Conservation (phyloP, 2,797 vertebrate genomes). For the Buceros bicornis region DNA sequence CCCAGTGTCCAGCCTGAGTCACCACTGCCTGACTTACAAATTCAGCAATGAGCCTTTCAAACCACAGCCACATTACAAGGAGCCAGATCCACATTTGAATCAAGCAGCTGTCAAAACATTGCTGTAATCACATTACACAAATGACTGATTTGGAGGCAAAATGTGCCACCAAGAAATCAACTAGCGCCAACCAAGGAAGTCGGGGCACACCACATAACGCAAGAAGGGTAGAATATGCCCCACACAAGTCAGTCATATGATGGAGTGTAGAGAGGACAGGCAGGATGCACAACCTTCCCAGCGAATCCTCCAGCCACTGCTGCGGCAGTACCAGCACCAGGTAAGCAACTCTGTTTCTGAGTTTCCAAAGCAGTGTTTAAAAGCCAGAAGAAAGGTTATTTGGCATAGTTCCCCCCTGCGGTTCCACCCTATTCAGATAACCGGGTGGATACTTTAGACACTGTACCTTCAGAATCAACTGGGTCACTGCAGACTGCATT, state of each 20-base stretch:
- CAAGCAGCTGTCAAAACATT: background rate
- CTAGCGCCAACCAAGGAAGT: background rate
- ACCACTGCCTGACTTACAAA: background rate
- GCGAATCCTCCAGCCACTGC: background rate
- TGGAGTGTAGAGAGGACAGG: background rate
- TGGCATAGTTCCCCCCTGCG: background rate
- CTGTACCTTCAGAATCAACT: background rate
- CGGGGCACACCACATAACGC: accelerated
- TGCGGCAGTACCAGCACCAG: background rate
- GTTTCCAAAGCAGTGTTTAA: background rate
- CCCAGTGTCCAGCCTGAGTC: accelerated
- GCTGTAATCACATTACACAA: background rate
- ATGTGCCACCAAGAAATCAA: background rate
- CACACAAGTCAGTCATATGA: background rate
- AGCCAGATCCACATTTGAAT: background rate
- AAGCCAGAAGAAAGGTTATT: background rate
- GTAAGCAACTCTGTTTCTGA: background rate
- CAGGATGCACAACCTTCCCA: background rate
- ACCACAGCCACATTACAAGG: accelerated
- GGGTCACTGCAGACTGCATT: background rate
- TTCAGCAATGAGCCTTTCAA: accelerated
- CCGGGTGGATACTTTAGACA: background rate
- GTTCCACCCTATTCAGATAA: background rate
- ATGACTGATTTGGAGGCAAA: background rate
- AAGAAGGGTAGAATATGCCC: background rate